phyloP scores from a whole-genome alignment of 2,113 vertebrate genomes.

The Coracopsis vasa region DNA sequence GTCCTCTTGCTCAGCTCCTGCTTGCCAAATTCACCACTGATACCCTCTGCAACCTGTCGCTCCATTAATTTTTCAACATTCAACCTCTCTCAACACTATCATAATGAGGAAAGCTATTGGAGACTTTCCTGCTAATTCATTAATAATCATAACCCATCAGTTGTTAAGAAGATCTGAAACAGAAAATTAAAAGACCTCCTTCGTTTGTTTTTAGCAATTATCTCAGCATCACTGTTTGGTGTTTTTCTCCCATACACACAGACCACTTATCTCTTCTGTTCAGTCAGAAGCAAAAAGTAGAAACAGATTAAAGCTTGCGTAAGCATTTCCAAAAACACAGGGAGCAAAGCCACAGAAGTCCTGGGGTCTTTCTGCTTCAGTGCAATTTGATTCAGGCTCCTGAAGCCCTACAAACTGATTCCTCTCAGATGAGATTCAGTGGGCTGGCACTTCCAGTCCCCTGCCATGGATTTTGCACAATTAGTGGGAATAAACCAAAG shows the following conservation, averaged over 20 bases:
- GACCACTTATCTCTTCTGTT: not conserved
- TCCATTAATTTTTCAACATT: not conserved
- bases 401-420: not conserved
- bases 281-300: not conserved
- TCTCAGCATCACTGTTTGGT: not conserved
- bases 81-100: not conserved
- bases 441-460: not conserved
- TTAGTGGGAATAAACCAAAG: not conserved
- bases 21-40: not conserved
- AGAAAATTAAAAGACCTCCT: not conserved
- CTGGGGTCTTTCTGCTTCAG: not conserved
- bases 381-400: not conserved
- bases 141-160: not conserved
- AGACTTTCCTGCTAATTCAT: not conserved
- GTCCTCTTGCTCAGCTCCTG: not conserved
- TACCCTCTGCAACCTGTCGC: not conserved
- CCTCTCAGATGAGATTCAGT: not conserved
- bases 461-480: not conserved
- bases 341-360: not conserved
- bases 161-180: not conserved
- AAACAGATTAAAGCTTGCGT: not conserved
- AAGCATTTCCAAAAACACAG: accelerated
- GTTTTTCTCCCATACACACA: not conserved
- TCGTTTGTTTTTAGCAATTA: not conserved
- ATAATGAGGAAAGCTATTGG: not conserved